Conservation (phyloP, 2,113 vertebrate species). For the Indicator indicator region DNA sequence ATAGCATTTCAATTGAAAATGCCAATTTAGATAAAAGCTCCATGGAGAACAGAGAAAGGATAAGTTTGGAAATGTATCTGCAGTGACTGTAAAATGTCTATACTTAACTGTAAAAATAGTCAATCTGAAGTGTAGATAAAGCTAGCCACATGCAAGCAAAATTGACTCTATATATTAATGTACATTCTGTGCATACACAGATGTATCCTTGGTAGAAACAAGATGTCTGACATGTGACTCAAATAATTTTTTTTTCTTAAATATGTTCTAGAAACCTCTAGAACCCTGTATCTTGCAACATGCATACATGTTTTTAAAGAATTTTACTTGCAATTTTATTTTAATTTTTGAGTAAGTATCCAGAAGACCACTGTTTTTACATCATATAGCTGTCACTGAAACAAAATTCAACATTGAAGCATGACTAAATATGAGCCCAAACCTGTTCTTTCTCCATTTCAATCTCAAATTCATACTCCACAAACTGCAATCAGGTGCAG, state of each 20-base stretch:
- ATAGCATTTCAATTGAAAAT: background rate
- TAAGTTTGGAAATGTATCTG: background rate
- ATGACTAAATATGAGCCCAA: background rate
- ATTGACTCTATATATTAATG: background rate
- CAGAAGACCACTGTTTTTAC: background rate
- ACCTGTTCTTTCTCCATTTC: background rate
- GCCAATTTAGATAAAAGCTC: background rate
- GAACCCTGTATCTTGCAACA: background rate
- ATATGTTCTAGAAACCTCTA: background rate
- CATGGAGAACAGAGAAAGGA: background rate
- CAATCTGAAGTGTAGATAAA: background rate
- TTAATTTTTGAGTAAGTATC: background rate
- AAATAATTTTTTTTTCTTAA: background rate
- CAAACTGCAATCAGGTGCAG: background rate
- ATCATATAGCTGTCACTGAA: background rate
- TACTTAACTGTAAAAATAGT: background rate
- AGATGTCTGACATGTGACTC: background rate
- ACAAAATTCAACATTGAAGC: background rate
- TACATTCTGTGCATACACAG: background rate
- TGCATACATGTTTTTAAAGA: background rate
- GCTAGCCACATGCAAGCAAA: background rate
- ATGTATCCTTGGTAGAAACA: background rate
- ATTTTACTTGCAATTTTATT: background rate
- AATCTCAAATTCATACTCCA: background rate
- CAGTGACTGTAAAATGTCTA: background rate